Conservation (phyloP, 2,888 invertebrate species). For the Hydropsyche betteni region DNA sequence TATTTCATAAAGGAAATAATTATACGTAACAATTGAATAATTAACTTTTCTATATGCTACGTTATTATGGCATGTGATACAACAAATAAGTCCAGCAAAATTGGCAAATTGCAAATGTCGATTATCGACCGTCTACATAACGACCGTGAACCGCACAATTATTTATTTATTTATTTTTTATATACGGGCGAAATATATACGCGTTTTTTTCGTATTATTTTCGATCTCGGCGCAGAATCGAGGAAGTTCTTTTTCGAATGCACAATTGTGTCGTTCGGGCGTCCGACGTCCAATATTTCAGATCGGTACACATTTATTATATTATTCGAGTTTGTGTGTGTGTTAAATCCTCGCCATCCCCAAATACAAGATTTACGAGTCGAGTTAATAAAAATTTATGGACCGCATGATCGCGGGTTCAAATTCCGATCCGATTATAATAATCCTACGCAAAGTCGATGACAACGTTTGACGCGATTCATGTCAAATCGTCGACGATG, state of each 20-base stretch:
- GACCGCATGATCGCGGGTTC: slow-evolving; percentile 33
- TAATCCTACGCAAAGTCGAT: slow-evolving; percentile 27
- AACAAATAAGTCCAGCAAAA: slow-evolving; percentile 3
- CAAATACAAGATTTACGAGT: slow-evolving; percentile 32
- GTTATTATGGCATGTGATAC: not conserved
- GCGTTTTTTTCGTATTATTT: too few species aligned
- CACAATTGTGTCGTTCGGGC: too few species aligned
- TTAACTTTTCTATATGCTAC: slow-evolving; percentile 4
- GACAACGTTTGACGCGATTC: slow-evolving; percentile 22
- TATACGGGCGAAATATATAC: not conserved
- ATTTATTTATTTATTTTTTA: not conserved
- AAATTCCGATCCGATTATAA: slow-evolving; percentile 33
- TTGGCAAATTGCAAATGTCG: slow-evolving; percentile 24
- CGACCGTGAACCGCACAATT: not conserved
- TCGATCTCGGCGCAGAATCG: too few species aligned
- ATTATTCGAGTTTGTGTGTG: slow-evolving; percentile 1
- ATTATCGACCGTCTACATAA: slow-evolving; percentile 17
- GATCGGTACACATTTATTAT: too few species aligned
- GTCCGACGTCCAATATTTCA: too few species aligned
- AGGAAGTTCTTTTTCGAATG: too few species aligned
- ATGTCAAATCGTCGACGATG: slow-evolving; percentile 19
- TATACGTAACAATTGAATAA: slow-evolving; percentile 29
- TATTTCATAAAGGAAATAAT: slow-evolving; percentile 29
- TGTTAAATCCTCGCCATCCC: slow-evolving; percentile 24
- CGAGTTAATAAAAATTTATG: slow-evolving; percentile 33